phyloP scores from a whole-genome alignment of 2,888 invertebrate genomes.

The Malthinus seriepunctatus region DNA sequence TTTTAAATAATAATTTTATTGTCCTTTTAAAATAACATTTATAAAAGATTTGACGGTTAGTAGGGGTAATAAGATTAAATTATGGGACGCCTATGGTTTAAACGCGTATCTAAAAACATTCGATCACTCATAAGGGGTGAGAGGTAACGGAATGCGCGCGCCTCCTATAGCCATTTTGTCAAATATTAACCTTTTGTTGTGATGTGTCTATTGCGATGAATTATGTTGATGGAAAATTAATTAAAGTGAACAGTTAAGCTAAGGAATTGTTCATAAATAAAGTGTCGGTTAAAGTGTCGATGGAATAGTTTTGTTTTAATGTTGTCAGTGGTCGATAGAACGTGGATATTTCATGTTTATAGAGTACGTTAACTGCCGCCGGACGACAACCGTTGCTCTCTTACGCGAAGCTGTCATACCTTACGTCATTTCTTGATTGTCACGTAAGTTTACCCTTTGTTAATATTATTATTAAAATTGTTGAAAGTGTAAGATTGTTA shows the following conservation, averaged over 20 bases:
- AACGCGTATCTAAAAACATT: slow-evolving; percentile 4
- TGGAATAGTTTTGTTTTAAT: neutral
- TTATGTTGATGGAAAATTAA: slow-evolving; percentile 48
- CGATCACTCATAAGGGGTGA: slow-evolving; percentile 9
- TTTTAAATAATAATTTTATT: too few relatives aligned
- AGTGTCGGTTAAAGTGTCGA: slow-evolving; percentile 11
- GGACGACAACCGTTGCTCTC: slow-evolving; percentile 41
- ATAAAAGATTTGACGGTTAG: too few relatives aligned
- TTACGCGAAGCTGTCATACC: slow-evolving; percentile 36
- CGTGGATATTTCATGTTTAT: slow-evolving; percentile 30
- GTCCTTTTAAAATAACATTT: too few relatives aligned
- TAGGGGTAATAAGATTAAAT: too few relatives aligned
- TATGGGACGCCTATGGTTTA: slow-evolving; percentile 9
- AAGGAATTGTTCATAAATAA: slow-evolving; percentile 15
- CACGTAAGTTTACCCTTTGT: slow-evolving; percentile 40
- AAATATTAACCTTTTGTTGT: slow-evolving; percentile 57
- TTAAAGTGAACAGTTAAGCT: slow-evolving; percentile 36
- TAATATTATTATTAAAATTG: slow-evolving; percentile 34
- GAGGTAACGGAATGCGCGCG: slow-evolving; percentile 44
- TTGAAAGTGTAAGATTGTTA: slow-evolving; percentile 30
- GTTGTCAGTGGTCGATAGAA: slow-evolving; percentile 17
- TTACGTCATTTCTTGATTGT: slow-evolving; percentile 41
- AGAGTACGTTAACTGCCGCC: slow-evolving; percentile 42
- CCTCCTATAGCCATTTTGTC: slow-evolving; percentile 54
- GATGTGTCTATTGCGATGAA: slow-evolving; percentile 52